These are phyloP conservation scores for Cephus sareptanus DNA, from an alignment of 2,888 invertebrate species.

Conservation along the genomic window DNA sequence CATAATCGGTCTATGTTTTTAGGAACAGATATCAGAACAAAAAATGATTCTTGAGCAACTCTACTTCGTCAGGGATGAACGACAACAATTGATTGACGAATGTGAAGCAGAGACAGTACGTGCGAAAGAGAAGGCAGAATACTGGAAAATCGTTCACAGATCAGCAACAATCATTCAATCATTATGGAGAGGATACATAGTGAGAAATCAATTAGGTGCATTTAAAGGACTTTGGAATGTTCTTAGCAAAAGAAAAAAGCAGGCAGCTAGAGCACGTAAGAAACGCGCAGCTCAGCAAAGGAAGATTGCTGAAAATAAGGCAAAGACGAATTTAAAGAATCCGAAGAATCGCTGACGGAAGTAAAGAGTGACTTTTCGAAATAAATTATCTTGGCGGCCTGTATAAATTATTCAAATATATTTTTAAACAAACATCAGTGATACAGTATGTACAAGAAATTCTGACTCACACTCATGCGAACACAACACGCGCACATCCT, in stretches of 20 bases:
- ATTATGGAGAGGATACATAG: constrained; percentile 53
- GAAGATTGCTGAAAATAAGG: not conserved
- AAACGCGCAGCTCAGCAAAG: constrained; percentile 20
- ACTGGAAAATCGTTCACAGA: constrained; percentile 34
- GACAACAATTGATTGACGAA: constrained; percentile 43
- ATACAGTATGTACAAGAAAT: constrained; percentile 62
- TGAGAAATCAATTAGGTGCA: constrained; percentile 46
- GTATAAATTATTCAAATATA: constrained; percentile 65
- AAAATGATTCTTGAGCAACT: constrained; percentile 39
- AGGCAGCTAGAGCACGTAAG: constrained; percentile 19
- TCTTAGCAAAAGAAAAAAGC: constrained; percentile 33
- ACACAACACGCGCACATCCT: constrained; percentile 44
- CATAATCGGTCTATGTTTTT: not conserved
- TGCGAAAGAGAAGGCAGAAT: constrained; percentile 31
- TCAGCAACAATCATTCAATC: constrained; percentile 52
- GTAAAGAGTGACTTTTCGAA: not conserved
- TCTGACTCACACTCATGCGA: constrained; percentile 52
- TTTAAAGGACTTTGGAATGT: constrained; percentile 35
- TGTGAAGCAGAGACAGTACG: constrained; percentile 32
- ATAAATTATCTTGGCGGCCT: constrained; percentile 21
- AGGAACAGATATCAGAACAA: constrained; percentile 46
- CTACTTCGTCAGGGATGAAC: constrained; percentile 27
- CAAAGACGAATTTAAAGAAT: not conserved
- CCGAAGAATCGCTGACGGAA: not conserved
- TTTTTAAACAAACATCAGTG: constrained; percentile 62